A percentile compares a stretch with the other conserved stretches of the same genome.
These are phyloP conservation scores for Zaprionus africanus DNA, from an alignment of 1,140 invertebrate genomes.

Conservation along the genomic window DNA sequence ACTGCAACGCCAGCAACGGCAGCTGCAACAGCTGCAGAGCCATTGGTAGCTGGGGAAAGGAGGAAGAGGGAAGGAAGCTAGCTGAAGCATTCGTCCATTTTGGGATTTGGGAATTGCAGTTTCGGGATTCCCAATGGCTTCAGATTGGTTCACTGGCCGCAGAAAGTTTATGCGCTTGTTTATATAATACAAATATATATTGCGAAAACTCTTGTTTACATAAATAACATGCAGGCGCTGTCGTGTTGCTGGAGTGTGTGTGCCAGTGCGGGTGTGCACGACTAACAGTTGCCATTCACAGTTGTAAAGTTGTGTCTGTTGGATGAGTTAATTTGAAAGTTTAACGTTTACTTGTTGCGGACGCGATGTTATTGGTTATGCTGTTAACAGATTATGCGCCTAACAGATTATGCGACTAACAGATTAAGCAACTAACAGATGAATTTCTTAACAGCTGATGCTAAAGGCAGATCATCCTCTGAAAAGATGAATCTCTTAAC, in stretches of 20 bases:
- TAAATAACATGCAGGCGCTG: constrained; percentile 25
- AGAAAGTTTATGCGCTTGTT: constrained; percentile 47
- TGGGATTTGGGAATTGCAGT: constrained; percentile 37
- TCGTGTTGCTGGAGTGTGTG: not conserved
- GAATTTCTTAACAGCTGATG: too few species aligned
- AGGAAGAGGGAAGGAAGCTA: not conserved
- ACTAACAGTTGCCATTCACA: not conserved
- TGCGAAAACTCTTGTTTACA: constrained; percentile 39
- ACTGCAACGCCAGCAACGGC: constrained; percentile 32
- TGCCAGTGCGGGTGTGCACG: not conserved
- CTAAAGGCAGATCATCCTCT: too few species aligned
- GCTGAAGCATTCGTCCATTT: constrained; percentile 24
- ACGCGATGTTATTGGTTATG: too few species aligned
- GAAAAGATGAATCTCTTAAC: too few species aligned
- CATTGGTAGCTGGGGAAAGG: not conserved
- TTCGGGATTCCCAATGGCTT: constrained; percentile 28
- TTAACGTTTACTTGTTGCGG: too few species aligned
- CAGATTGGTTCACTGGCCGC: constrained; percentile 53
- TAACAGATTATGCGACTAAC: not conserved
- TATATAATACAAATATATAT: constrained; percentile 31
- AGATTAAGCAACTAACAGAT: too few species aligned
- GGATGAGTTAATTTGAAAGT: not conserved
- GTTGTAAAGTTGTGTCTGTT: not conserved
- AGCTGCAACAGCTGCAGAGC: constrained; percentile 6
- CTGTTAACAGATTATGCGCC: too few species aligned